Evolutionary conservation across 1,140 invertebrate genomes (phyloP).

Genomic region (Chelonus insularis): DNA sequence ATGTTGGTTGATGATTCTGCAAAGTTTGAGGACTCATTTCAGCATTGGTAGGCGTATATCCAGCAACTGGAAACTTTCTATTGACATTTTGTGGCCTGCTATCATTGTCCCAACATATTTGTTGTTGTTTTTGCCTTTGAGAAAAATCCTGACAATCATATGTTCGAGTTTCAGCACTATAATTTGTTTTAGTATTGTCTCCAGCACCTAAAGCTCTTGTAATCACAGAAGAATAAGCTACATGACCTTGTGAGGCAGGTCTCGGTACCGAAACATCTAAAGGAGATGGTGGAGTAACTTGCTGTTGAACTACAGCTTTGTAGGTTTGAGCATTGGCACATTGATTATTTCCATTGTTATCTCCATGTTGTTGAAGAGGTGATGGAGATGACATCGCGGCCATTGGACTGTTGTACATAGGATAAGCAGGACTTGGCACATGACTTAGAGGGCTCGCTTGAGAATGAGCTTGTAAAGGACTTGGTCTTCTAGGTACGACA

Average conservation of each 20-base stretch:
- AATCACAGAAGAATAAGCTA: conserved; percentile 74
- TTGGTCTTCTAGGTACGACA: conserved; percentile 68
- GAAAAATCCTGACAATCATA: conserved; percentile 62
- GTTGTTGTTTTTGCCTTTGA: conserved; percentile 39
- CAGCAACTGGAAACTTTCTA: conserved; percentile 42
- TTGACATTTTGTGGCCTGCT: conserved; percentile 31
- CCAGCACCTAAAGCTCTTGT: conserved; percentile 66
- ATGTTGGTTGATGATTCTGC: conserved; percentile 54
- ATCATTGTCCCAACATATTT: conserved; percentile 52
- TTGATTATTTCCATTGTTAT: conserved; percentile 49
- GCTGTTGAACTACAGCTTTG: conserved; percentile 57
- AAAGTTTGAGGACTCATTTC: conserved; percentile 51
- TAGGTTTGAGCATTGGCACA: conserved; percentile 52
- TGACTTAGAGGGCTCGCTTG: conserved; percentile 69
- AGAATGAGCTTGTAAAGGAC: conserved; percentile 69
- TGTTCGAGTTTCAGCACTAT: conserved; percentile 59
- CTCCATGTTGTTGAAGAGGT: conserved; percentile 63
- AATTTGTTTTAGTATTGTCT: conserved; percentile 63
- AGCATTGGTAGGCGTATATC: conserved; percentile 34
- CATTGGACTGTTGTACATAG: conserved; percentile 78
- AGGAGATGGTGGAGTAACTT: conserved; percentile 68
- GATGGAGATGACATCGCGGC: conserved; percentile 71
- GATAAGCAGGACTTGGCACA: conserved; percentile 74
- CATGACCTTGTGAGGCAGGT: conserved; percentile 66
- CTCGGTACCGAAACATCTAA: conserved; percentile 69